These are phyloP conservation scores for Platycnemis pennipes DNA, from an alignment of 2,888 invertebrate genomes.

Conservation along the genomic window DNA sequence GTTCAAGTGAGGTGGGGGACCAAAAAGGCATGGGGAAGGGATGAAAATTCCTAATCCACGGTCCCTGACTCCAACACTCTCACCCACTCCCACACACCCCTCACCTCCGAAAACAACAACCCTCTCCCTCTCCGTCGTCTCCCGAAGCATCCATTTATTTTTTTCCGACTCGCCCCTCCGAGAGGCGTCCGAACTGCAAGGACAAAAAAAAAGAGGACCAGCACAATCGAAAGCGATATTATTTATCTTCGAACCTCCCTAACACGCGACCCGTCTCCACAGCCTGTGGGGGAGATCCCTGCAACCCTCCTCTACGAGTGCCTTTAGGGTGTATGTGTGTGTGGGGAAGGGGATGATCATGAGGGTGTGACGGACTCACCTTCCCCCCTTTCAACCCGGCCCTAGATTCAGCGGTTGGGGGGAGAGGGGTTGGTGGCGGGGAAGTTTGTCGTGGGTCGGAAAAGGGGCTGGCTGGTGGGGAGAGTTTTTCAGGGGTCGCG, in stretches of 20 bases:
- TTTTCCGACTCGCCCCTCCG: not conserved
- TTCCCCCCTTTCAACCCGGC: not conserved
- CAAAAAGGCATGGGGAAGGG: not conserved
- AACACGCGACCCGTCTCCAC: not conserved
- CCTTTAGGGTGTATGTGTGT: not conserved
- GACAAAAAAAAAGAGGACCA: not conserved
- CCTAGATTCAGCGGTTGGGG: not conserved
- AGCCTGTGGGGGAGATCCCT: not conserved
- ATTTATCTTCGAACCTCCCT: not conserved
- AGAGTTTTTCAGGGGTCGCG: not conserved
- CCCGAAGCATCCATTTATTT: not conserved
- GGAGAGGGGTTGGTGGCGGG: not conserved
- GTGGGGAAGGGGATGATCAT: not conserved
- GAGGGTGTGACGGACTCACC: not conserved
- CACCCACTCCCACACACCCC: not conserved
- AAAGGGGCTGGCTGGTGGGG: not conserved
- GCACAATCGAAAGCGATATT: constrained; percentile 31
- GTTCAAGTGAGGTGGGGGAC: not conserved
- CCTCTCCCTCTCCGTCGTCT: not conserved
- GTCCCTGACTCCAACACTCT: not conserved
- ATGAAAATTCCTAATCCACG: not conserved
- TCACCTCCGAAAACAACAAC: not conserved
- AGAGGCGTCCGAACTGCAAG: not conserved
- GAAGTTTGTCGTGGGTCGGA: not conserved
- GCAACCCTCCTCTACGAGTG: not conserved